Base-by-base conservation (phyloP, 2,888 invertebrate species). In the Agriotes lineatus region DNA sequence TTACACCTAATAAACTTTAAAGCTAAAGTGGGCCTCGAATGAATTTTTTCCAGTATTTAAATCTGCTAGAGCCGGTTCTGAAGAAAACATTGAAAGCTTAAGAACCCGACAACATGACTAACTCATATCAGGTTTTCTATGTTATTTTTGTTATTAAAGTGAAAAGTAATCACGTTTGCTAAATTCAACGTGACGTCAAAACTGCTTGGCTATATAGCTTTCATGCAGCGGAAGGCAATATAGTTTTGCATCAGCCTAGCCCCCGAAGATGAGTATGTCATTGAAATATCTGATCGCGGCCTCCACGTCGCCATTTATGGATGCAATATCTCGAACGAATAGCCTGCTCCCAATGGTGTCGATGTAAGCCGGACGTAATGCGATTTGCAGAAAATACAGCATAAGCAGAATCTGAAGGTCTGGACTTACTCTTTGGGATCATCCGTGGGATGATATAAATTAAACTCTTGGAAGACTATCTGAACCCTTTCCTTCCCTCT, bases 381-480 rank as follows among this genome's bases (percentile, higher is more conserved):
- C 45, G 45, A 45, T 59, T 59, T 45, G 14, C 20, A 42, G 35
- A 57, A 57, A 57, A 45, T 45, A 10, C 12, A 33, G 20, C 7
- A 12, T 33, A 33, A 52, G 52, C 52, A 52, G 33, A 52, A 52
- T 52, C 22, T 25, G 45, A 20, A 30, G 54, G 44, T 30, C 25
- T 37, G 39, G 37, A 37, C 90, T 88, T 85, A 91, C 91, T 90
- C 90, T 80, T 88, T 87, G 57, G 88, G 82, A 74, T 88, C 88
- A 76, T 89, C 89, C 33, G 87, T 82, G 30, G 90, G 86, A 84
- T 91, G 90, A 82, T 90, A 90, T 73, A 94, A 88, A 85, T 92
- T 92, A 84, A 96, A 95, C 83, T 94, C 93, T 81, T 91, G 91
- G 86, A 96, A 96, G 78, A 90, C 86, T 81, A 96, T 89, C 87